These are phyloP conservation scores for Aptenodytes patagonicus DNA, from an alignment of 2,113 vertebrate species.

Conservation along the genomic window DNA sequence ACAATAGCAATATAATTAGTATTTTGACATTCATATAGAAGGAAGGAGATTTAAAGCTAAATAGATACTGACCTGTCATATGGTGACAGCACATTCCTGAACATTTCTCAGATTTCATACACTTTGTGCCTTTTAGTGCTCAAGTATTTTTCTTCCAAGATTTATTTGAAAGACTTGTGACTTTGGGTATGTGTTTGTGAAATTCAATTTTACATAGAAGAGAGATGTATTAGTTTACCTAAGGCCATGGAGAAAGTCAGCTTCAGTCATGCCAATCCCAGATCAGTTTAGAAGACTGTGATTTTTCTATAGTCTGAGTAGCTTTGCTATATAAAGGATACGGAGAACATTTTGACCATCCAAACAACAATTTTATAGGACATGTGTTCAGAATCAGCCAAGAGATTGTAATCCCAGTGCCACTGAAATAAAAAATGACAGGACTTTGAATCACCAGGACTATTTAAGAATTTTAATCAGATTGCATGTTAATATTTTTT, in stretches of 20 bases:
- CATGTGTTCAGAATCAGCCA: neutral
- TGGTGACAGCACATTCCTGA: neutral
- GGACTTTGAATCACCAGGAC: neutral
- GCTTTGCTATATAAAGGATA: neutral
- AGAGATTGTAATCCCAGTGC: neutral
- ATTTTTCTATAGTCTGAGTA: neutral
- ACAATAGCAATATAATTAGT: neutral
- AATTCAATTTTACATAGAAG: neutral
- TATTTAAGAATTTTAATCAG: neutral
- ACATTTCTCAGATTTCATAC: neutral
- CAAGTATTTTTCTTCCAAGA: neutral
- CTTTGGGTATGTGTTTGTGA: neutral
- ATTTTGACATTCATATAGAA: neutral
- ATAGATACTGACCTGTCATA: neutral
- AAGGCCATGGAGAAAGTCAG: neutral
- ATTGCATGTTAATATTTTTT: neutral
- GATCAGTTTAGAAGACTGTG: neutral
- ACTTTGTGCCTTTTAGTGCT: neutral
- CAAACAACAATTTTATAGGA: neutral
- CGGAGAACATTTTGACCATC: neutral
- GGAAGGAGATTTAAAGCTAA: neutral
- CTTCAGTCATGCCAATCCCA: neutral
- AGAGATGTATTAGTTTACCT: neutral
- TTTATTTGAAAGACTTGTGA: neutral
- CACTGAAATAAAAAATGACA: neutral